These are phyloP conservation scores for Meiosimyza decipiens DNA, from an alignment of 2,888 invertebrate species.

Conservation along the genomic window DNA sequence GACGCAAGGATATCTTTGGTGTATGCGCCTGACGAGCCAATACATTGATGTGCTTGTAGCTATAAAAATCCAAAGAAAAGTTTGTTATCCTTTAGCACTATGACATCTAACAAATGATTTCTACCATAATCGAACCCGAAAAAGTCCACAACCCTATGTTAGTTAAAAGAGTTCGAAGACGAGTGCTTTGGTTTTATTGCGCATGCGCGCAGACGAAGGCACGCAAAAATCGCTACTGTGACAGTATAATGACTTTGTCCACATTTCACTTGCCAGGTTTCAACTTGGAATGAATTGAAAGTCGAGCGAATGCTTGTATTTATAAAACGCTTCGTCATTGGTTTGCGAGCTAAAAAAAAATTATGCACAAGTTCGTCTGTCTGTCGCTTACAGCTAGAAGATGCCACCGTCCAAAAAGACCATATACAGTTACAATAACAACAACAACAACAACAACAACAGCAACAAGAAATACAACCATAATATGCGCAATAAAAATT, in stretches of 20 bases:
- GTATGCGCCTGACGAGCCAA: constrained; percentile 64
- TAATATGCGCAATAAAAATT: constrained; percentile 13
- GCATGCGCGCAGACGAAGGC: background rate
- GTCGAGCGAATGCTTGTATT: constrained; percentile 55
- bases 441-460: constrained; percentile 19
- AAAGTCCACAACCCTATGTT: too few relatives aligned
- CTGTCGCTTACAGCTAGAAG: constrained; percentile 27
- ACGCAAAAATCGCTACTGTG: constrained; percentile 3
- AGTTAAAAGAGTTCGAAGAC: background rate
- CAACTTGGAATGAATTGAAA: constrained; percentile 57
- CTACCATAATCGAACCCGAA: background rate
- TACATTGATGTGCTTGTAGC: constrained; percentile 61
- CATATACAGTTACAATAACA: constrained; percentile 2
- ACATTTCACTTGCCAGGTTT: constrained; percentile 49
- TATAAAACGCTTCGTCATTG: constrained; percentile 56
- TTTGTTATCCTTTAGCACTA: background rate
- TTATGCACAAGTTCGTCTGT: constrained; percentile 21
- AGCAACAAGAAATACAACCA: constrained; percentile 15
- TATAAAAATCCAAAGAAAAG: constrained; percentile 44
- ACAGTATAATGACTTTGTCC: constrained; percentile 20
- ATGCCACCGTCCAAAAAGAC: constrained; percentile 17
- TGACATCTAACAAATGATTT: background rate
- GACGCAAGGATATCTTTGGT: constrained; percentile 62
- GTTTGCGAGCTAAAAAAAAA: constrained; percentile 34
- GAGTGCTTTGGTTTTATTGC: background rate